These are phyloP conservation scores for Naja naja DNA, from an alignment of 2,113 vertebrate species.

Conservation along the genomic window DNA sequence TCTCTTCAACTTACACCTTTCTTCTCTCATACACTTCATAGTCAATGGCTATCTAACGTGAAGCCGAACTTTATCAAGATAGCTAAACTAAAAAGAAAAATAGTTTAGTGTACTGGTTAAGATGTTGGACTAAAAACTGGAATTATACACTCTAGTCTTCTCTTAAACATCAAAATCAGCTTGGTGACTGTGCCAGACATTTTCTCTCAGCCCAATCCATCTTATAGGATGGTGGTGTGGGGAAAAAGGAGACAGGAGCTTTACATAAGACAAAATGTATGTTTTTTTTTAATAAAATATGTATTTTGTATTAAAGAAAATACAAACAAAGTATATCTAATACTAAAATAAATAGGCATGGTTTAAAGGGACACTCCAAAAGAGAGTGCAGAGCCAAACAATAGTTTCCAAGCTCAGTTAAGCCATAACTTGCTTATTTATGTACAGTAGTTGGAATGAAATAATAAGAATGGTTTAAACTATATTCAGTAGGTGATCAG, in stretches of 20 bases:
- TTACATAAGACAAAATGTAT: neutral
- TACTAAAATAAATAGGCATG: neutral
- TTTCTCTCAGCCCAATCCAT: neutral
- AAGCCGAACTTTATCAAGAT: neutral
- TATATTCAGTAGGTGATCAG: neutral
- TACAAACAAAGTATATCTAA: neutral
- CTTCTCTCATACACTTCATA: too few species aligned
- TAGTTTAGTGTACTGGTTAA: neutral
- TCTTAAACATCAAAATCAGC: neutral
- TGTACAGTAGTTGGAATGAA: neutral
- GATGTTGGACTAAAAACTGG: neutral
- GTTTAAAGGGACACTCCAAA: neutral
- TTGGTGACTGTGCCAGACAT: neutral
- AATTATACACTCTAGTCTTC: neutral
- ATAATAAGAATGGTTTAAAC: neutral
- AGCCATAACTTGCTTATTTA: neutral
- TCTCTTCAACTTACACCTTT: neutral
- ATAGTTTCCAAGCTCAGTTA: neutral
- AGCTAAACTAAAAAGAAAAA: neutral
- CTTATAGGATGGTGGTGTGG: neutral
- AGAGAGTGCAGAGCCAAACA: neutral
- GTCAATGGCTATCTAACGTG: neutral
- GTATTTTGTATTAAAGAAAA: neutral
- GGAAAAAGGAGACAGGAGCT: neutral
- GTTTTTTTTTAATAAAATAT: too few species aligned